Evolutionary conservation across 2,797 vertebrate species (phyloP), one percentile per base, ranked within the genome.

Genomic region (Lacerta bilineata): DNA sequence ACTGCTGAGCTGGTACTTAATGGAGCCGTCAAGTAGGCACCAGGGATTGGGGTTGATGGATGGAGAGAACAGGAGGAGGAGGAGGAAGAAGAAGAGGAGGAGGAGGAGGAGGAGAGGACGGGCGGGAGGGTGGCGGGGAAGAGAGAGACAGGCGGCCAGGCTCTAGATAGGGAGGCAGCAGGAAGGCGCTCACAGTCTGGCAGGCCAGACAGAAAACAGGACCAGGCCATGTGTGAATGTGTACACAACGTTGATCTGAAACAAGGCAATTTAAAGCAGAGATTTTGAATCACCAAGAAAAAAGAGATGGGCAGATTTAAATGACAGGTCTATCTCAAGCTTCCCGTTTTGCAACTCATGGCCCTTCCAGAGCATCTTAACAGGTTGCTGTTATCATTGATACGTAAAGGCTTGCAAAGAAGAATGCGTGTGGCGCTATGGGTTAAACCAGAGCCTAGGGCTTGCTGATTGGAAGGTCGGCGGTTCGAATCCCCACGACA

Each of bases 21-120:
- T 88, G 93, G 92, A 90, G 93, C 93, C 61, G 50, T 89, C 93
- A 88, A 5, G 4, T 59, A 81, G 74, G 86, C 89, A 29, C 6
- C 64, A 2, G 80, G 41, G 76, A 33, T 7, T 0, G 50, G 6
- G 85, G 83, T 90, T 94, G 94, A 95, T 82, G 87, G 92, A 93
- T 91, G 90, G 90, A 83, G 88, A 64, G 85, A 25, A 81, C 1
- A 2, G 13, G 10, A 39, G 0, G 69, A 27, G 1, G 61, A 61
- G 43, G 79, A 87, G 0, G 17, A 85, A 85, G 78, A 27, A 11
- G 10, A 50, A 3, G 50, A 50, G 2, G 33, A 33, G 33, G 33
- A 33, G 33, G 33, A 33, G 33, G 33, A 33, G 3, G 41, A 43
- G 41, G 50, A 50, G 50, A 50, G 50, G 11, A 15, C 0, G 50